These are phyloP conservation scores for Psylliodes chrysocephalus DNA, from an alignment of 2,888 invertebrate species.

Conservation along the genomic window DNA sequence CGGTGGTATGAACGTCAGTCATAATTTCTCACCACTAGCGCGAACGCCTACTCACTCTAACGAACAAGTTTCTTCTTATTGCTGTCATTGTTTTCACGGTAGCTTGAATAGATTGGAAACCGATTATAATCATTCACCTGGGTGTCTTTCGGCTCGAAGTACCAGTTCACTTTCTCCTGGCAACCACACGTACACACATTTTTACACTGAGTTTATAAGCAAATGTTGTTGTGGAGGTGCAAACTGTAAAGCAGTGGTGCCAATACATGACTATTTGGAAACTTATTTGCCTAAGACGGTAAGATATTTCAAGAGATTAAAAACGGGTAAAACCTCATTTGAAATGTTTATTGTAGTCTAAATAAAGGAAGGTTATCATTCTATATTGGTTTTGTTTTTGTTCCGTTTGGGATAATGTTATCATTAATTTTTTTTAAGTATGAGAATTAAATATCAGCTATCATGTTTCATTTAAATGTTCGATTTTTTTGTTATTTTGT, in stretches of 20 bases:
- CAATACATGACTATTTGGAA: slow-evolving; percentile 62
- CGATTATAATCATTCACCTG: slow-evolving; percentile 23
- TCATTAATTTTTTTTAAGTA: no score
- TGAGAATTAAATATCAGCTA: no score
- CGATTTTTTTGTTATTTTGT: no score
- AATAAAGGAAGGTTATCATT: slow-evolving; percentile 26
- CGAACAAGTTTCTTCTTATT: not conserved
- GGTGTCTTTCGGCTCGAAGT: slow-evolving; percentile 30
- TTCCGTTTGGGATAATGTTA: no score
- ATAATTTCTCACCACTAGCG: slow-evolving; percentile 33
- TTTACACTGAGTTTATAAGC: slow-evolving; percentile 44
- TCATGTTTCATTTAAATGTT: no score
- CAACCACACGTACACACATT: slow-evolving; percentile 27
- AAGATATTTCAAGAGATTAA: slow-evolving; percentile 48
- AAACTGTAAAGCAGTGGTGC: slow-evolving; percentile 58
- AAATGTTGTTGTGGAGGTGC: slow-evolving; percentile 57
- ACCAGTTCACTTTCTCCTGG: slow-evolving; percentile 28
- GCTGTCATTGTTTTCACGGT: slow-evolving; percentile 24
- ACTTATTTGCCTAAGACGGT: slow-evolving; percentile 62
- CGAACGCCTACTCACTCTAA: slow-evolving; percentile 11
- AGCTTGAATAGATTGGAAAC: slow-evolving; percentile 36
- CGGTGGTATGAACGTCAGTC: slow-evolving; percentile 49
- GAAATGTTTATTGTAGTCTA: slow-evolving; percentile 19
- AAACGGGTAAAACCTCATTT: slow-evolving; percentile 32
- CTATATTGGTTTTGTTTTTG: not conserved